Evolutionary conservation across 2,113 vertebrate species (phyloP).

Genomic region (Siniperca knerii): DNA sequence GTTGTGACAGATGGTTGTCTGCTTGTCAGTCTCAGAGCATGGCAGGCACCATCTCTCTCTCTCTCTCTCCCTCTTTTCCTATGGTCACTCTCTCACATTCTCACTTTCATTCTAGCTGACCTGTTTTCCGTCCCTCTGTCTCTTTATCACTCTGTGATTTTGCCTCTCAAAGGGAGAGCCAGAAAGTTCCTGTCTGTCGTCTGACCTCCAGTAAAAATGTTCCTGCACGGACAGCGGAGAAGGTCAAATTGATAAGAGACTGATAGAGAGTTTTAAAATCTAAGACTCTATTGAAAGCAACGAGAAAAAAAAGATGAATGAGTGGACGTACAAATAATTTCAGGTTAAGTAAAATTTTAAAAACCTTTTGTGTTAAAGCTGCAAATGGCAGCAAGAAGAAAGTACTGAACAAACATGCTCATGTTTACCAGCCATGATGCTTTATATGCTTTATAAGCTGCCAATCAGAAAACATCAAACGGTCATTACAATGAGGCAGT

Average conservation of each 20-base stretch:
- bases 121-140: conserved; percentile 16
- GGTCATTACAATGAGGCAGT: neutral
- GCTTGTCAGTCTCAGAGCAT: conserved; percentile 41
- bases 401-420: neutral
- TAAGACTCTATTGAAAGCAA: neutral
- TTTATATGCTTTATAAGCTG: neutral
- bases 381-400: no score
- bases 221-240: neutral
- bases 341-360: neutral
- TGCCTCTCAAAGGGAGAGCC: conserved; percentile 10
- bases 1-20: conserved; percentile 69
- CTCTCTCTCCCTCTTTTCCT: neutral
- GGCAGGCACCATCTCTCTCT: neutral
- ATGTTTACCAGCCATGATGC: neutral
- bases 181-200: conserved; percentile 20
- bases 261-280: neutral
- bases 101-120: conserved; percentile 11
- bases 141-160: conserved; percentile 18
- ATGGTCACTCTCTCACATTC: conserved; percentile 25
- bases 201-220: conserved; percentile 16
- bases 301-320: neutral
- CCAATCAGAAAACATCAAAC: neutral
- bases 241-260: neutral
- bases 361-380: neutral
- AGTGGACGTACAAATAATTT: no score